Evolutionary conservation across 1,140 invertebrate species (phyloP).

Genomic region (Lycorma delicatula): DNA sequence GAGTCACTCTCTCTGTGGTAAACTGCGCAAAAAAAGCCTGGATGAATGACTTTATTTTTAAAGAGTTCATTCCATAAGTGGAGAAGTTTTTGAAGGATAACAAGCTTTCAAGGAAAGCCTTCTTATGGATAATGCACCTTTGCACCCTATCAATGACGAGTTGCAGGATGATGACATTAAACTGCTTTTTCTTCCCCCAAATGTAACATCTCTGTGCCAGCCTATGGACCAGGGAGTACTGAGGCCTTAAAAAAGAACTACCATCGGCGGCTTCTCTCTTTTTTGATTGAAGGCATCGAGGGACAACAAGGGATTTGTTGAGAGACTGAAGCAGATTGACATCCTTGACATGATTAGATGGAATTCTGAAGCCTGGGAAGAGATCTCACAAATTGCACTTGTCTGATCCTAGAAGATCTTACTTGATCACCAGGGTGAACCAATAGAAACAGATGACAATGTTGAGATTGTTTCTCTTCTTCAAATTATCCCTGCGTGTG

Average conservation of each 20-base stretch:
- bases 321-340: slow-evolving; percentile 4
- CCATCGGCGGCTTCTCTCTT: slow-evolving; percentile 3
- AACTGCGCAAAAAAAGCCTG: slow-evolving; percentile 34
- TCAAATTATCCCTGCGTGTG: background rate
- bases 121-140: slow-evolving; percentile 35
- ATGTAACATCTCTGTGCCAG: slow-evolving; percentile 17
- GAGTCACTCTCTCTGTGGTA: no score
- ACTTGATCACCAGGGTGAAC: background rate
- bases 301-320: background rate
- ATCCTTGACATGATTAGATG: slow-evolving; percentile 3
- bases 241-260: slow-evolving; percentile 17
- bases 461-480: background rate
- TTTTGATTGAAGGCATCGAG: slow-evolving; percentile 6
- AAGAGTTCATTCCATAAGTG: slow-evolving; percentile 16
- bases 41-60: slow-evolving; percentile 36
- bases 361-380: background rate
- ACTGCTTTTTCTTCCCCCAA: slow-evolving; percentile 21
- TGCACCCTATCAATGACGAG: slow-evolving; percentile 22
- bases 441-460: no score
- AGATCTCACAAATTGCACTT: background rate
- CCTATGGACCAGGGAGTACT: slow-evolving; percentile 19
- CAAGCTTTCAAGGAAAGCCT: slow-evolving; percentile 34
- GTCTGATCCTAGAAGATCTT: background rate
- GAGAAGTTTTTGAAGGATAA: slow-evolving; percentile 27
- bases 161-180: slow-evolving; percentile 14